phyloP scores from a whole-genome alignment of 2,797 vertebrate genomes.

The Leptoclinus maculatus region DNA sequence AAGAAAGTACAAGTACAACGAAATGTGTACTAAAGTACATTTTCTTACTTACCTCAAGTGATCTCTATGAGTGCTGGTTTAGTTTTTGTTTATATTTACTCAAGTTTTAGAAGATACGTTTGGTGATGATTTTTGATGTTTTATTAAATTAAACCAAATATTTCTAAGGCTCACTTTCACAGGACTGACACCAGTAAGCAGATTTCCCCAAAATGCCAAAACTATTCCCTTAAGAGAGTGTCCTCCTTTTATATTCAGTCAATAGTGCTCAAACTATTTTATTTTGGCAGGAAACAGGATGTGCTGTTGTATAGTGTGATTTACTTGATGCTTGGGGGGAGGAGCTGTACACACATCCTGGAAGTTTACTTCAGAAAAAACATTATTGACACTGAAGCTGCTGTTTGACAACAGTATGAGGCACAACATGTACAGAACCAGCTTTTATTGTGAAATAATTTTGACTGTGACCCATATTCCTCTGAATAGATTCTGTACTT shows the following conservation, averaged over 20 bases:
- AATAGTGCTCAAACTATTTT: not conserved
- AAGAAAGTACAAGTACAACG: too few relatives aligned
- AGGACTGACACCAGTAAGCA: too few relatives aligned
- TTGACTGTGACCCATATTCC: not conserved
- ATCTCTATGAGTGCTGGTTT: too few relatives aligned
- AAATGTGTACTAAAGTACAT: too few relatives aligned
- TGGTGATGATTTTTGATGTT: too few relatives aligned
- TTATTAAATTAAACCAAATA: too few relatives aligned
- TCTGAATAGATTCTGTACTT: not conserved
- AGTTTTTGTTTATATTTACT: too few relatives aligned
- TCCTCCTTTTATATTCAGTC: not conserved
- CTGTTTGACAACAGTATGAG: not conserved
- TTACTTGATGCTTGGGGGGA: accelerated
- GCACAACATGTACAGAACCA: not conserved
- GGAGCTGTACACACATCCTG: not conserved
- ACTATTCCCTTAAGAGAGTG: not conserved
- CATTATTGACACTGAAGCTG: not conserved
- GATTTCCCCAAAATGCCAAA: not conserved
- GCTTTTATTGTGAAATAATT: not conserved
- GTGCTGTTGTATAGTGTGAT: not conserved
- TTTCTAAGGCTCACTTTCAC: too few relatives aligned
- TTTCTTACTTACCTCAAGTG: too few relatives aligned
- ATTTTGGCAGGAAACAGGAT: constrained; percentile 37
- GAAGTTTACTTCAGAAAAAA: not conserved
- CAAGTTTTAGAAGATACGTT: too few relatives aligned